These are phyloP conservation scores for Leptarthrus brevirostris DNA, from an alignment of 2,888 invertebrate species.

Conservation along the genomic window DNA sequence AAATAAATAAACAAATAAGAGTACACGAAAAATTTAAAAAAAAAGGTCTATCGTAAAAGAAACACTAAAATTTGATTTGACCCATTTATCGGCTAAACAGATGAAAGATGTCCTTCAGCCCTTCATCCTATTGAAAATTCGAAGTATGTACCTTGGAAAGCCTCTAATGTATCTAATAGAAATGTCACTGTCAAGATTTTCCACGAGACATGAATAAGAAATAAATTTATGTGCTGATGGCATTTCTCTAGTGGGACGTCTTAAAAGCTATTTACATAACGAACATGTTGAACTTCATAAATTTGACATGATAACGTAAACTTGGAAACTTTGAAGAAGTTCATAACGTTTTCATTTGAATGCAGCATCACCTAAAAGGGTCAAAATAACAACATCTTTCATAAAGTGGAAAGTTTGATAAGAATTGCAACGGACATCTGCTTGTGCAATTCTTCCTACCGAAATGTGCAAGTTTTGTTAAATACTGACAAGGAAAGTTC, in stretches of 20 bases:
- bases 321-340: neutral
- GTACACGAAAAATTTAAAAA: too few species aligned
- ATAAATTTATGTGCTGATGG: neutral
- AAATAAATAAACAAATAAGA: too few species aligned
- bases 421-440: neutral
- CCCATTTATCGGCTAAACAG: too few species aligned
- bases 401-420: constrained; percentile 4
- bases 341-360: constrained; percentile 1
- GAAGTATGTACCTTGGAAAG: too few species aligned
- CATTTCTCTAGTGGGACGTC: neutral
- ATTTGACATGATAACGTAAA: constrained; percentile 1
- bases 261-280: neutral
- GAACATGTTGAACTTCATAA: neutral
- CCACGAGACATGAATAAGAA: neutral
- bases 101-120: too few species aligned
- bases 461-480: neutral
- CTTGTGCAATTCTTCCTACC: neutral
- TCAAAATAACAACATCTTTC: neutral
- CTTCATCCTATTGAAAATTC: too few species aligned
- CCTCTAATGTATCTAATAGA: too few species aligned
- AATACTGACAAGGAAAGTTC: too few species aligned
- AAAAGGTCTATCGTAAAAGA: too few species aligned
- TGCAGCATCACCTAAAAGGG: neutral
- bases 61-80: too few species aligned
- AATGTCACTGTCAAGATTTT: too few species aligned